Evolutionary conservation across 37 sponge, comb jelly and placozoan genomes (phyloP), one percentile per base, ranked within the genome.

Genomic region (Cliona cf. orientalis): DNA sequence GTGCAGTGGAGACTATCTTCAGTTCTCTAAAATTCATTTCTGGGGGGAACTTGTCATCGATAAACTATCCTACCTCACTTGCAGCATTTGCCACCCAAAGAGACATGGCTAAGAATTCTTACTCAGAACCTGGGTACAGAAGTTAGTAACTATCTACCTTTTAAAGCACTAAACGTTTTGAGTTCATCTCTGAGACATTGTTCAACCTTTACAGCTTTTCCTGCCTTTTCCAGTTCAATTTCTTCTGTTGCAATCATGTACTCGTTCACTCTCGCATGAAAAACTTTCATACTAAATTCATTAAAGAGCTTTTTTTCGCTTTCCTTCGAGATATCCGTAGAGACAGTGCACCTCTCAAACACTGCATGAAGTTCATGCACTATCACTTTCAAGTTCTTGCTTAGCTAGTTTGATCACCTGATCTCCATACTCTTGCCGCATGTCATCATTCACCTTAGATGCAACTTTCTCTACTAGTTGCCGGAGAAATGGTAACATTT

Each of bases 11-110:
- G 35, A 58, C 58, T 35, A 58, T 76, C 9, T 76, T 76, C 31
- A 76, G 77, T 76, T 59, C 62, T 29, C 62, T 76, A 7, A n/a
- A 76, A 36, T 76, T 58, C 62, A 76, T 76, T 12, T 19, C 77
- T 59, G 77, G 77, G 25, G 77, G 77, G 34, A 76, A 76, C 77
- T 25, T 76, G 21, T 19, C 77, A 28, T 57, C 77, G 26, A 76
- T 62, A 33, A 76, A 76, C 29, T 76, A 76, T 58, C 39, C 77
- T 32, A 76, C 63, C 29, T 29, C 77, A n/a, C 42, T 76, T 22
- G 12, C 77, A 4, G 23, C 77, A 34, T 76, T 58, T 34, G 62
- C 34, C 19, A 76, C 77, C 11, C 77, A 49, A 49, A 49, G 53
- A 49, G 53, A 14, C 14, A 14, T 49, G 14, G n/a, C n/a, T n/a